Evolutionary conservation across 2,113 vertebrate species (phyloP), one percentile per base, ranked within the genome.

Genomic region (Aptenodytes forsteri): DNA sequence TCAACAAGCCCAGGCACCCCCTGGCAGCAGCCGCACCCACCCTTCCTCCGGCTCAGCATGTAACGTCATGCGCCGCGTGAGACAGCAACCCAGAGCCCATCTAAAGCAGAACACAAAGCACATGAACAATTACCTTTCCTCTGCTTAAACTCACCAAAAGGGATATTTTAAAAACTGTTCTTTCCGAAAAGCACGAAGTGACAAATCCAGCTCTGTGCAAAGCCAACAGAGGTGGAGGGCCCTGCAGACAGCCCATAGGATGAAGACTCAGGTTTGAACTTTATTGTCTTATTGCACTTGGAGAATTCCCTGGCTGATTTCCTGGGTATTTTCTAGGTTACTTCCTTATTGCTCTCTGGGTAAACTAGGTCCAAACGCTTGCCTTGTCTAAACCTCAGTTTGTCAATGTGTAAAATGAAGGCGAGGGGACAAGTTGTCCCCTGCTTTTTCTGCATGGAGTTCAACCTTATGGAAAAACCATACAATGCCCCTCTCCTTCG

Each of bases 331-430:
- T 96, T 89, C 70, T 89, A 82, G 56, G 81, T 85, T 91, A 90
- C 62, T 97, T 97, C 94, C 96, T 95, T 90, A 93, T 96, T 96
- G 67, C 49, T 71, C 16, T 66, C 34, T 46, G 65, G 34, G 73
- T 78, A 69, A 90, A 86, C 64, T 58, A 83, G 78, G 75, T 95
- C 79, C 96, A 83, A 96, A 73, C 5, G 38, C 64, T 84, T 62
- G 29, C 49, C 71, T 69, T 62, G n/a, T 77, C 50, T 49, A 46
- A 93, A 19, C 22, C 42, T 89, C 4, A 1, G 38, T 91, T 96
- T 89, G 71, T 42, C 79, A 67, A 93, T 34, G 25, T 47, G 56
- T 62, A 59, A 91, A 89, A 75, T 2, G 15, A 94, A 94, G 76
- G 42, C 1, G 1, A 47, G 9, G 13, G 49, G 76, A 78, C 66